Evolutionary conservation across 2,113 vertebrate species (phyloP), one percentile per base, ranked within the genome.

Genomic region (Istiophorus platypterus): DNA sequence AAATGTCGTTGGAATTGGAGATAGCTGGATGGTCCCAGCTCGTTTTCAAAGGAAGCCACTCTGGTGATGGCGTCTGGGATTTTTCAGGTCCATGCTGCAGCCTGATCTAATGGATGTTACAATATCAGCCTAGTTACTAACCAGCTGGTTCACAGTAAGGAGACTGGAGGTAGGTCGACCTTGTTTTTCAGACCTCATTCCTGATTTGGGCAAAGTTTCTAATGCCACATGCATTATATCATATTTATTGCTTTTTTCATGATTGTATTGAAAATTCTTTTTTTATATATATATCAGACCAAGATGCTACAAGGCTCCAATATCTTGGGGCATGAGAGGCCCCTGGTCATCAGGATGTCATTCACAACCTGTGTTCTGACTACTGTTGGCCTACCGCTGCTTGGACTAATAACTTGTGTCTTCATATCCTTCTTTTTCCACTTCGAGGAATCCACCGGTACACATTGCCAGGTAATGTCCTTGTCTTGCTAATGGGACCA

Each of bases 401-500:
- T 93, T 17, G 93, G 90, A 68, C 85, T 94, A 0, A 85, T 92
- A 69, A 63, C 85, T 0, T 94, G 93, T 76, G 87, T 94, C 81
- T 67, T 90, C 66, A 91, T 94, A 78, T 94, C 93, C 15, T 92
- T 80, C 29, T 57, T 85, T 57, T 91, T 90, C 80, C 93, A 94
- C 68, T 91, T 91, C 68, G 92, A 94, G 18, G 93, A 93, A 69
- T 91, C 93, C 8, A 94, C 92, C 61, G 86, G 88, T 1, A 94
- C 93, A 63, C 93, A 94, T 41, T 94, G 93, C 67, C 90, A 91
- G 85, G 93, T 94, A 82, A 61, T 29, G 12, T 52, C 3, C 7
- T 17, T 13, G 2, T 34, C 63, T 71, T 18, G 7, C 37, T 65
- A 45, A 39, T 11, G 27, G 5, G 22, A 7, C 27, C 11, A 57